Percentiles rank a stretch among this genome's conserved stretches.
Conservation (phyloP, 2,113 vertebrate genomes). For the Tapirus terrestris region DNA sequence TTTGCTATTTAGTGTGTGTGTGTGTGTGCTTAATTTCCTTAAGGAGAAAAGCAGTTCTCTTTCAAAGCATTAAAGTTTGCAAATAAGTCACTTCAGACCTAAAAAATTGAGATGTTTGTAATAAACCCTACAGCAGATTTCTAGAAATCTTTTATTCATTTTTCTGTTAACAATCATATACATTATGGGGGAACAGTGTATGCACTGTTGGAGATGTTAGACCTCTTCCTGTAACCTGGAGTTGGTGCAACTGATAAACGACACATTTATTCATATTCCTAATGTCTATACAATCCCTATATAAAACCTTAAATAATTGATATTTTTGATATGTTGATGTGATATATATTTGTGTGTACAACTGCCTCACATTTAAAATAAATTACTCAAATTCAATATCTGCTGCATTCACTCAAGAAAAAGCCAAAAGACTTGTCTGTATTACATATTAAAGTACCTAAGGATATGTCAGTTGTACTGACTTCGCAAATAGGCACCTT, state of each 20-base stretch:
- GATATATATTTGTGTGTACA: not conserved
- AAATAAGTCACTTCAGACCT: not conserved
- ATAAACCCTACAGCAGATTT: not conserved
- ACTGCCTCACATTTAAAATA: not conserved
- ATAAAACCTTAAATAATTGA: not conserved
- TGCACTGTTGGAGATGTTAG: not conserved
- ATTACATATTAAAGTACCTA: not conserved
- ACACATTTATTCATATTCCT: not conserved
- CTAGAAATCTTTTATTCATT: not conserved
- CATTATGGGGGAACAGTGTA: not conserved
- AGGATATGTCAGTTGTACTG: not conserved
- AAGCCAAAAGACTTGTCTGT: not conserved
- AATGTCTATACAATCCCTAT: not conserved
- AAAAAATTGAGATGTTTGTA: not conserved
- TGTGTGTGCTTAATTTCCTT: constrained; percentile 7
- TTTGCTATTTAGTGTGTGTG: not conserved
- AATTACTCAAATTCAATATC: not conserved
- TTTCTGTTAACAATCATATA: not conserved
- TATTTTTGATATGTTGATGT: not conserved
- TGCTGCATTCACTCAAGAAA: not conserved
- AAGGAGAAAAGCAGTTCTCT: not conserved
- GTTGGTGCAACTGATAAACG: not conserved
- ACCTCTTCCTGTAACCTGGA: not conserved
- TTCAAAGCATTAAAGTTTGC: not conserved
- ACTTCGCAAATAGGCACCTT: not conserved